phyloP scores from a whole-genome alignment of 92 coral and sea anemone species.

The Meandrina meandrites region DNA sequence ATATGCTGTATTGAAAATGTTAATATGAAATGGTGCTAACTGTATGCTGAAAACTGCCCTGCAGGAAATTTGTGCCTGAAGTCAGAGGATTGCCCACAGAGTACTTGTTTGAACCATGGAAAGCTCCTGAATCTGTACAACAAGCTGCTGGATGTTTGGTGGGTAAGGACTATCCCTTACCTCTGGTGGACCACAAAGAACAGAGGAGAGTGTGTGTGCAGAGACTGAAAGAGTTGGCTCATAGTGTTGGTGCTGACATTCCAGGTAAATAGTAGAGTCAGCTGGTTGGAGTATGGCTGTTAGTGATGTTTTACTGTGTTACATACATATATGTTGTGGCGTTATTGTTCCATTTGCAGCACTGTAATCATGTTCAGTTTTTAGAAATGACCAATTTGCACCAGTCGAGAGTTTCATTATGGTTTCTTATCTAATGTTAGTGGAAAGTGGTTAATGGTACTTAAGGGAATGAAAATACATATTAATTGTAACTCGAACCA shows the following conservation, averaged over 20 bases:
- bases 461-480: too few relatives aligned
- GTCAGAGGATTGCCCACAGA: conserved; percentile 53
- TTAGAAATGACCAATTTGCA: not conserved
- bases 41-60: too few relatives aligned
- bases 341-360: too few relatives aligned
- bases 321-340: too few relatives aligned
- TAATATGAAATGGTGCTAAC: too few relatives aligned
- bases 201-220: conserved; percentile 63
- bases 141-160: conserved; percentile 62
- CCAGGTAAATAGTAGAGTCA: conserved; percentile 6
- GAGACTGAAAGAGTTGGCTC: conserved; percentile 56
- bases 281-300: not conserved
- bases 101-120: conserved; percentile 90
- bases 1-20: not conserved
- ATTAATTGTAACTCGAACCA: too few relatives aligned
- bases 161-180: conserved; percentile 78
- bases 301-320: not conserved
- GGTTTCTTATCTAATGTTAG: too few relatives aligned
- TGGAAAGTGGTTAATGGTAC: too few relatives aligned
- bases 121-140: conserved; percentile 73
- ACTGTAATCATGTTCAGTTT: too few relatives aligned
- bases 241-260: not conserved
- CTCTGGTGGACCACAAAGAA: conserved; percentile 68
- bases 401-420: too few relatives aligned
- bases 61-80: conserved; percentile 89